Base-by-base conservation (phyloP, 2,888 invertebrate genomes). In the Mythimna lalbum region DNA sequence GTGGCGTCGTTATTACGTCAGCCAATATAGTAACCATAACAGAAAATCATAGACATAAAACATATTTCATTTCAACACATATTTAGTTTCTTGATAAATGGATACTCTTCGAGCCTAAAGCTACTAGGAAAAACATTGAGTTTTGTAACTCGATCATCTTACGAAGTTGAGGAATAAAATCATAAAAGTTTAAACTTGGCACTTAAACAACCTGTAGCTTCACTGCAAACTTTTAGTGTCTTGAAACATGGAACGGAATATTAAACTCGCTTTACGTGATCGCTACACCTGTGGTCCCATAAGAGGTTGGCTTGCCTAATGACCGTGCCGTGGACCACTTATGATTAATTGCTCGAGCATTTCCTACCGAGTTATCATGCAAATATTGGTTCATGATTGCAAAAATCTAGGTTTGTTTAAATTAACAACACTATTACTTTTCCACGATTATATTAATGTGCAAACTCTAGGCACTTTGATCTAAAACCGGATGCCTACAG, bases 141-240 rank as follows among this genome's bases (percentile, higher is more conserved):
- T 72, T 82, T 60, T 56, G 7, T 60, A 78, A 71, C 61, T 56
- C 50, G 62, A 33, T 31, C 75, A 62, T 67, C 53, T 67, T 55
- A 19, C 9, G 57, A 73, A 73, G n/a, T 70, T 63, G 14, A 63
- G 10, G n/a, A 39, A 66, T 78, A 31, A n/a, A n/a, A n/a, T n/a
- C n/a, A n/a, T n/a, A n/a, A 63, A 65, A 63, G 56, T 56, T 66
- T 31, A 47, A 78, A 78, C 83, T 78, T 83, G 39, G 53, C 39
- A 82, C 78, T 78, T 43, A 27, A 53, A 36, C 57, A 47, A 73
- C 80, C 66, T 78, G 78, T 82, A 59, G 78, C 80, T 67, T 73
- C 67, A 14, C 52, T 49, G 31, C 19, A 49, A 49, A 78, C 53
- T 78, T 33, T 82, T 12, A 53, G 63, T 64, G 50, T 55, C 83